A percentile compares a stretch with the other conserved stretches of the same genome.
phyloP scores from a whole-genome alignment of 2,797 vertebrate species.

The Tarsius wallacei region DNA sequence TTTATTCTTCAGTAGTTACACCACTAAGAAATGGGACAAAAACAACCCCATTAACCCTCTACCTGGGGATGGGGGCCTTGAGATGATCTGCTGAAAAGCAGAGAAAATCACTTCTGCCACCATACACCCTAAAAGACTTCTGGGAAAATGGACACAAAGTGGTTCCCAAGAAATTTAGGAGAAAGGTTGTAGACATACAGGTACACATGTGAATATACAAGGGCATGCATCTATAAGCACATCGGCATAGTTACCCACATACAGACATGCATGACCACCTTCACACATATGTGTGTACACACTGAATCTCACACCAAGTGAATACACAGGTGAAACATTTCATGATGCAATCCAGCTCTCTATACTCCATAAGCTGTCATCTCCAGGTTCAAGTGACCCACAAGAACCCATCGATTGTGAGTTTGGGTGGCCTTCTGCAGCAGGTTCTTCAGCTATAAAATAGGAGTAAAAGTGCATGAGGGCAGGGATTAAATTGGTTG shows the following conservation, averaged over 20 bases:
- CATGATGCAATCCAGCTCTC: not conserved
- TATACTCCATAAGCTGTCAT: not conserved
- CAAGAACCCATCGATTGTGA: not conserved
- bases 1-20: constrained; percentile 6
- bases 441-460: not conserved
- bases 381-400: not conserved
- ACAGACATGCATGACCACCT: not conserved
- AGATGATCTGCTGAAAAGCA: not conserved
- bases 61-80: not conserved
- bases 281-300: not conserved
- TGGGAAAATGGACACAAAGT: not conserved
- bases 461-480: not conserved
- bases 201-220: not conserved
- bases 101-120: not conserved
- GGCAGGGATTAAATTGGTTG: not conserved
- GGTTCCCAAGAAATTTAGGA: not conserved
- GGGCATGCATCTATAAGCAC: not conserved
- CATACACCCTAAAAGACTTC: not conserved
- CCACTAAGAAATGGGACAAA: not conserved
- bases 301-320: not conserved
- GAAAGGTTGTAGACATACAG: not conserved
- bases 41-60: not conserved
- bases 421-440: not conserved
- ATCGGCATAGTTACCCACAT: not conserved
- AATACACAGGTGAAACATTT: not conserved